Conservation (phyloP, 2,888 invertebrate genomes). For the Pandemis heparana region DNA sequence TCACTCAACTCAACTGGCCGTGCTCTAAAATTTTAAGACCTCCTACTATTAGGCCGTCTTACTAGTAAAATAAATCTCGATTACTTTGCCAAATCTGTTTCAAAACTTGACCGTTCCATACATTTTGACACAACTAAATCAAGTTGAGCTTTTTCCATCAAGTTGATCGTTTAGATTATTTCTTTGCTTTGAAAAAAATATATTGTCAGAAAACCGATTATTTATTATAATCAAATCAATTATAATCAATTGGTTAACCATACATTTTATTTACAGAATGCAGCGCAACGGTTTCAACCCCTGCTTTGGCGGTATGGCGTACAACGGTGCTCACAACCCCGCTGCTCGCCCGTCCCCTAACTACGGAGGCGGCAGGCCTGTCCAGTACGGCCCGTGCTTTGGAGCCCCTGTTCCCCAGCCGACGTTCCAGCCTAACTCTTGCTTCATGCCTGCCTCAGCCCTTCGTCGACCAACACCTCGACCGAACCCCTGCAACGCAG, state of each 20-base stretch:
- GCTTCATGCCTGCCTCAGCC: conserved; percentile 64
- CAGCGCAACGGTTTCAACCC: conserved; percentile 64
- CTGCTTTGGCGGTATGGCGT: conserved; percentile 34
- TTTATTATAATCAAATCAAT: background rate
- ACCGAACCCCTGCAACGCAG: conserved; percentile 48
- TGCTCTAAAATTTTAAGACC: background rate
- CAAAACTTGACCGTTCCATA: no score
- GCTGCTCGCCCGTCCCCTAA: conserved; percentile 38
- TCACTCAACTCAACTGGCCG: no score
- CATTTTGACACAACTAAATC: no score
- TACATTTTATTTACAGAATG: conserved; percentile 62
- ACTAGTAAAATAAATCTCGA: no score
- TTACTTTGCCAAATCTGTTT: no score
- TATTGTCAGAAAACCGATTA: no score
- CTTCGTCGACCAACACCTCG: conserved; percentile 56
- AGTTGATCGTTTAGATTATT: no score
- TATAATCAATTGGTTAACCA: conserved; percentile 5
- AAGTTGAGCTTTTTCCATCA: no score
- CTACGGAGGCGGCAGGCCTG: conserved; percentile 34
- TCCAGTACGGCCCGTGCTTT: conserved; percentile 50
- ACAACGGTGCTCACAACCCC: conserved; percentile 43
- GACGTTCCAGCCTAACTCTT: conserved; percentile 57
- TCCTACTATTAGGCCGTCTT: no score
- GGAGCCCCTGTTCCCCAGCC: conserved; percentile 45
- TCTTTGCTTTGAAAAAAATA: no score